Evolutionary conservation across 2,888 invertebrate genomes (phyloP).

Genomic region (Eulithis prunata): DNA sequence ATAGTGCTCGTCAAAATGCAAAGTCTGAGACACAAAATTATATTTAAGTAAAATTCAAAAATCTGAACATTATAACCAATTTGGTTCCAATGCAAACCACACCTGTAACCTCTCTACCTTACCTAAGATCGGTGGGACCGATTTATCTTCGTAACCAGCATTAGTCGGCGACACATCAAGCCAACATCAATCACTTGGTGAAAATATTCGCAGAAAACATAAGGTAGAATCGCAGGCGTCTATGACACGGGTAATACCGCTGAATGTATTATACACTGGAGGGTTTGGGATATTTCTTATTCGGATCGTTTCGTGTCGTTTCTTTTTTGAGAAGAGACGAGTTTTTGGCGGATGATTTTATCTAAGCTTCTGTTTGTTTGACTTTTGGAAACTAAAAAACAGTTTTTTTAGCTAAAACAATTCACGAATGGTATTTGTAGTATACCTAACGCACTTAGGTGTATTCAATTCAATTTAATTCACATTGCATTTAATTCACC

Average conservation of each 20-base stretch:
- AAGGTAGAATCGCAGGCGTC: slow-evolving; percentile 50
- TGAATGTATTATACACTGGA: slow-evolving; percentile 38
- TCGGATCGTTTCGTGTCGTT: slow-evolving; percentile 6
- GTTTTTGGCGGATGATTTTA: slow-evolving; percentile 1
- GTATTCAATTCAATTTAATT: too few relatives aligned
- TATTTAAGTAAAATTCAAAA: too few relatives aligned
- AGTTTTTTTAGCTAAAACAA: too few relatives aligned
- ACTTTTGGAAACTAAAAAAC: too few relatives aligned
- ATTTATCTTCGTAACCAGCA: slow-evolving; percentile 69
- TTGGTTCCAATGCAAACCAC: background rate
- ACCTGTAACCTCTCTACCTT: slow-evolving; percentile 29
- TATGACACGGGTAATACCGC: slow-evolving; percentile 63
- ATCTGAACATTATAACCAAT: background rate
- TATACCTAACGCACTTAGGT: too few relatives aligned
- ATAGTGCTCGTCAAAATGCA: background rate
- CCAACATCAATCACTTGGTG: slow-evolving; percentile 72
- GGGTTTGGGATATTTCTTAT: slow-evolving; percentile 6
- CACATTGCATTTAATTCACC: too few relatives aligned
- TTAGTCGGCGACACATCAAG: slow-evolving; percentile 68
- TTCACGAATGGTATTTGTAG: too few relatives aligned
- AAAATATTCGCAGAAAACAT: slow-evolving; percentile 64
- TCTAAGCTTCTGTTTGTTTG: too few relatives aligned
- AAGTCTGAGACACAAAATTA: too few relatives aligned
- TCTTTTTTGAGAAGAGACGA: background rate
- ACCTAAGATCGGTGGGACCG: slow-evolving; percentile 51